Base-by-base conservation (phyloP, 2,797 vertebrate genomes). In the Scomberomorus guttatus region DNA sequence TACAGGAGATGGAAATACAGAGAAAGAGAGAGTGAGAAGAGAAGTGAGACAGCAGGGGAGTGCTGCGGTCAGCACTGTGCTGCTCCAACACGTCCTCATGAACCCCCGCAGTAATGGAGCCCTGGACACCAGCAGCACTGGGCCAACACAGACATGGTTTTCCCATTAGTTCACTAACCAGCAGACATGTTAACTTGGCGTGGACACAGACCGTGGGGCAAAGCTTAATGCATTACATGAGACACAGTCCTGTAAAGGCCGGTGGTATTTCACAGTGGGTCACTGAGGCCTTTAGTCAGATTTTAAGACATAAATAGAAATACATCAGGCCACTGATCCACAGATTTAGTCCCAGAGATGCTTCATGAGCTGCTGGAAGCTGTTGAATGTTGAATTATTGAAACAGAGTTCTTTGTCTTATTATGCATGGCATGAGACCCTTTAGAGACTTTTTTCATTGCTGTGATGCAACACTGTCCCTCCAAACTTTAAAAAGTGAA, bases 341-440 rank as follows among this genome's bases (percentile, higher is more conserved):
- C 56, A 67, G 29, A 70, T 14, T 44, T 11, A 51, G 57, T 17
- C 22, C 34, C 69, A 1, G 15, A 34, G 57, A 56, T 9, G 27
- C 25, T n/a, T 14, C 25, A 15, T 0, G 7, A 62, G 48, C 25
- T 18, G 24, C 46, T 29, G 15, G 44, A 9, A 44, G 54, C 69
- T 32, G 48, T 58, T 79, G 3, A 56, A 10, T 50, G 29, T 3
- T 77, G 61, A 75, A 66, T 78, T 46, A 72, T 74, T 77, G n/a
- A 78, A 65, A 68, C 13, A 12, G 4, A 0, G 1, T n/a, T 10
- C 4, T 37, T 55, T 62, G 17, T 54, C 7, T 48, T 6, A 20
- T 51, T 13, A 17, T 64, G 20, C 50, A 39, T 13, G 25, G 18
- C n/a, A 39, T 4, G 37, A 69, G 54, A 72, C 18, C 32, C 29